Evolutionary conservation across 2,888 invertebrate species (phyloP), one percentile per base, ranked within the genome.

Genomic region (Drosophila rubida): DNA sequence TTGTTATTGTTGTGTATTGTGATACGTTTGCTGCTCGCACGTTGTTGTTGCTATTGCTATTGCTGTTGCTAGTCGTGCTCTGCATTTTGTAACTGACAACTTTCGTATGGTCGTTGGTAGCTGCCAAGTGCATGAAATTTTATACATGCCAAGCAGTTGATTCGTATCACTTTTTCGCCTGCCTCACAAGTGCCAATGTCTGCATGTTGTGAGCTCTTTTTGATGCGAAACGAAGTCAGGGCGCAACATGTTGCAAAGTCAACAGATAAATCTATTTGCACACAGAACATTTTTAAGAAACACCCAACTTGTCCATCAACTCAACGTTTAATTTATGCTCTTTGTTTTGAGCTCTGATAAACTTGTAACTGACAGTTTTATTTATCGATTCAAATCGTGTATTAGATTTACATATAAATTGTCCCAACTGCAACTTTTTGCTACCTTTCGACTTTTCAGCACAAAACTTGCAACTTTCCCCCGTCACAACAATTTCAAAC

Each of bases 1-100:
- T 82, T 80, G 68, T 71, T 61, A 61, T 62, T 60, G 59, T 77
- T 65, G 59, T 78, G 59, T 48, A 54, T 73, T 68, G 58, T 61
- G 32, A 51, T 76, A 64, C 59, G 51, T 19, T 42, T 57, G 41
- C 14, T 25, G 7, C 14, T 16, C 19, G 19, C 2, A 19, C 3
- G 16, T 46, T 48, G 37, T 48, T 66, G 42, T 64, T 44, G 7
- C 19, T 19, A 13, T 37, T 39, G 19, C 22, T 69, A 54, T 45
- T 49, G 19, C 22, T 51, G 46, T 30, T 51, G 22, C 14, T 7
- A 32, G 39, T 51, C 58, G 45, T 55, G 51, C 51, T 39, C 13
- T 51, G 55, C 41, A 49, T 51, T 62, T 59, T 58, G 41, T 19
- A 45, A 45, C 63, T 64, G 63, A 58, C 63, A 58, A 51, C 30